Conservation (phyloP, 2,797 vertebrate species). For the Hydrophis major region DNA sequence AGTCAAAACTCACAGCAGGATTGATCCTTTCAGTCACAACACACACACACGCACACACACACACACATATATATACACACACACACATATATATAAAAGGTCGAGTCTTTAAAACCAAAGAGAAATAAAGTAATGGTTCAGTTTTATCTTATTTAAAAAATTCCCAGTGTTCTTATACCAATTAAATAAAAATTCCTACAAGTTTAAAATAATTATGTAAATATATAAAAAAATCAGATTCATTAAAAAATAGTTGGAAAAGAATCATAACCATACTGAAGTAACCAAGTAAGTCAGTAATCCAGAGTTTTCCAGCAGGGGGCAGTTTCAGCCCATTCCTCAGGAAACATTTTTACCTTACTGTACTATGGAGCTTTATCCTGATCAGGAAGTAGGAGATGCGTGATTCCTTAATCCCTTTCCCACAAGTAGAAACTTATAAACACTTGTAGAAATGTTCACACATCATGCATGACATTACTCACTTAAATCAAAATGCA, state of each 20-base stretch:
- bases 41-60: too few relatives aligned
- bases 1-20: too few relatives aligned
- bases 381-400: not conserved
- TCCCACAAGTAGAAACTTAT: not conserved
- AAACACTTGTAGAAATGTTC: not conserved
- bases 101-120: not conserved
- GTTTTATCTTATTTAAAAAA: not conserved
- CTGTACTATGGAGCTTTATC: not conserved
- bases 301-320: not conserved
- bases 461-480: not conserved
- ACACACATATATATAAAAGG: too few relatives aligned
- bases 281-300: not conserved
- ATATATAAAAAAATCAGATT: not conserved
- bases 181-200: not conserved
- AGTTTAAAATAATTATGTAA: not conserved
- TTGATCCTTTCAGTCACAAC: too few relatives aligned
- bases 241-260: not conserved
- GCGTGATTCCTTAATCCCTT: not conserved
- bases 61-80: too few relatives aligned
- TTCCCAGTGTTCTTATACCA: not conserved
- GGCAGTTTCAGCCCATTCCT: not conserved
- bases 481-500: not conserved
- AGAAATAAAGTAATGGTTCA: not conserved
- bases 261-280: not conserved
- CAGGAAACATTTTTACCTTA: not conserved